Conservation (phyloP, 2,797 vertebrate species). For the Enteromius thamalakanensis region DNA sequence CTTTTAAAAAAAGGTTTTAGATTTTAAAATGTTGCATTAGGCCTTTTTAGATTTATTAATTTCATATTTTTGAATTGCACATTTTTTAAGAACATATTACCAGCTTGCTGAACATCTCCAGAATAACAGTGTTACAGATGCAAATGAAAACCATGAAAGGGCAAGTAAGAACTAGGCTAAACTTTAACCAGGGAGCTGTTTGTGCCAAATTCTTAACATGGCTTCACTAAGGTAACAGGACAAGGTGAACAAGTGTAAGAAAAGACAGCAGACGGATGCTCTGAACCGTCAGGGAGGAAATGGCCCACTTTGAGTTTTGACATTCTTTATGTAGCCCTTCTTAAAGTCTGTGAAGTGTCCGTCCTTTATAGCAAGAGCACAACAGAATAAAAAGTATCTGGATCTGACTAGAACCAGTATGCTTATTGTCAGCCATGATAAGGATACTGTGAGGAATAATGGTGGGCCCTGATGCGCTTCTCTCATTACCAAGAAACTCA, state of each 20-base stretch:
- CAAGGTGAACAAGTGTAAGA: neutral
- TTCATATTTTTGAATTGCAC: neutral
- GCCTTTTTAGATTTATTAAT: neutral
- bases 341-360: neutral
- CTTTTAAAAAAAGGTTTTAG: neutral
- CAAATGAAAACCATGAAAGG: neutral
- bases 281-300: constrained; percentile 44
- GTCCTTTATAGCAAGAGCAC: neutral
- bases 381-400: neutral
- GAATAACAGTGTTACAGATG: neutral
- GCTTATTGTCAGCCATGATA: neutral
- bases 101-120: neutral
- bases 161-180: neutral
- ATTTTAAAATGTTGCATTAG: neutral
- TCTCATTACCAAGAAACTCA: constrained; percentile 13
- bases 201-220: neutral
- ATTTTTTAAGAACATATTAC: neutral
- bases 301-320: constrained; percentile 35
- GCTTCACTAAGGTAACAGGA: constrained; percentile 1
- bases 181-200: constrained; percentile 12
- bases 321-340: neutral
- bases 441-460: constrained; percentile 10
- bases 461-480: neutral
- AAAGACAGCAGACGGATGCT: constrained; percentile 28
- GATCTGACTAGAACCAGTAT: neutral